These are phyloP conservation scores for Nycticryphes semicollaris DNA, from an alignment of 2,113 vertebrate species.

Conservation along the genomic window DNA sequence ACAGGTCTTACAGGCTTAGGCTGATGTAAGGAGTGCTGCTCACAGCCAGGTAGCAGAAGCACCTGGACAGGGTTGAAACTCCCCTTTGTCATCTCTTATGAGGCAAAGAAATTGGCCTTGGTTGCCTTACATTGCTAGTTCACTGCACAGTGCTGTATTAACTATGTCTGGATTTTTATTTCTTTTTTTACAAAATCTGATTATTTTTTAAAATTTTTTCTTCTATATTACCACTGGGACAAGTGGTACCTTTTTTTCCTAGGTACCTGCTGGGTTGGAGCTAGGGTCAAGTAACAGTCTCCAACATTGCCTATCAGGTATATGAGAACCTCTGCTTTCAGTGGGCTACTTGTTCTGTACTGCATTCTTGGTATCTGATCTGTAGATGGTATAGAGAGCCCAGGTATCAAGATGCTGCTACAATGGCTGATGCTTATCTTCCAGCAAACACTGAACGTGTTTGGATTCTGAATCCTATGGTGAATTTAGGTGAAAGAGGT, in stretches of 20 bases:
- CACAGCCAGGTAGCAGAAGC: not conserved
- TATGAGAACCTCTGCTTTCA: not conserved
- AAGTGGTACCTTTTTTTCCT: not conserved
- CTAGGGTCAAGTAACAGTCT: not conserved
- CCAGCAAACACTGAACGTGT: accelerated
- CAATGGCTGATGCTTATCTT: not conserved
- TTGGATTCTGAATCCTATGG: not conserved
- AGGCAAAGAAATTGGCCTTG: not conserved
- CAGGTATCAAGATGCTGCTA: accelerated
- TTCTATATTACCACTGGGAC: not conserved
- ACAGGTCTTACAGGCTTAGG: not conserved
- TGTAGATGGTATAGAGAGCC: accelerated
- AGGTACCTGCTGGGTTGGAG: not conserved
- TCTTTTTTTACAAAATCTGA: not conserved
- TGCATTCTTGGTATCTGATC: not conserved
- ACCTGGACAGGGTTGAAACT: not conserved
- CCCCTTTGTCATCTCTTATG: not conserved
- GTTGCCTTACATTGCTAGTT: not conserved
- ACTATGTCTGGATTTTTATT: too few species aligned
- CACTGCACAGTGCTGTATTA: not conserved
- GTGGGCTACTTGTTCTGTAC: not conserved
- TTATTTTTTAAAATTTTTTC: too few species aligned
- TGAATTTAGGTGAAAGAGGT: not conserved
- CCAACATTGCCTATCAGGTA: not conserved
- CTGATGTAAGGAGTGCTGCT: not conserved